Base-by-base conservation (phyloP, 2,113 vertebrate species). In the Neomonachus schauinslandi region DNA sequence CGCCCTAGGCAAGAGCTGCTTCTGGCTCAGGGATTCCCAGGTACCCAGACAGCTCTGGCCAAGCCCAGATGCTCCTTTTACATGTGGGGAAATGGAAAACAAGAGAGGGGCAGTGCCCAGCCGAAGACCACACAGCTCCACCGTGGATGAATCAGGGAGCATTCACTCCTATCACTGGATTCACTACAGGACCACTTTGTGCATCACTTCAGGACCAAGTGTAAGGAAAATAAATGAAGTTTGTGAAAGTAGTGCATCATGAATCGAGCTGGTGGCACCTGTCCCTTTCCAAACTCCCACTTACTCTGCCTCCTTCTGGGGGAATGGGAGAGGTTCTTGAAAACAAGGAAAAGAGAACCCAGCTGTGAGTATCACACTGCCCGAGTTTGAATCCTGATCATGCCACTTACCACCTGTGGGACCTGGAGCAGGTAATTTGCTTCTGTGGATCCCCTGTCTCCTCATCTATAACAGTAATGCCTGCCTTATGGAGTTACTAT, bases 101-200 rank as follows among this genome's bases (percentile, higher is more conserved):
- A 1, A 67, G 49, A 59, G 46, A 65, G 10, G 39, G 49, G 3
- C 2, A 2, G 36, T 15, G 55, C n/a, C 19, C 83, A 15, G 72
- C 12, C 19, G 1, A n/a, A 49, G 57, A 19, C 14, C 57, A 39
- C 71, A 46, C 71, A 76, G 96, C n/a, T 61, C 39, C 36, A 3
- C 0, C 0, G 24, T 1, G 46, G 49, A 10, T 4, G n/a, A 2
- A 1, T 18, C 1, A 18, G 67, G 42, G 59, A 19, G 18, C 11
- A 2, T 0, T 24, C 13, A 0, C 33, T 11, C 3, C 0, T 53
- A 0, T 12, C 18, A 1, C 2, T 13, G 79, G 28, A 12, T 1
- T 10, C 24, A 1, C 28, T 5, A 0, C 46, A 0, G 1, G 10
- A 13, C 7, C 72, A 51, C 49, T 55, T 33, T 7, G 2, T 14